Conservation (phyloP, 2,888 invertebrate species). For the Girardia tigrina region DNA sequence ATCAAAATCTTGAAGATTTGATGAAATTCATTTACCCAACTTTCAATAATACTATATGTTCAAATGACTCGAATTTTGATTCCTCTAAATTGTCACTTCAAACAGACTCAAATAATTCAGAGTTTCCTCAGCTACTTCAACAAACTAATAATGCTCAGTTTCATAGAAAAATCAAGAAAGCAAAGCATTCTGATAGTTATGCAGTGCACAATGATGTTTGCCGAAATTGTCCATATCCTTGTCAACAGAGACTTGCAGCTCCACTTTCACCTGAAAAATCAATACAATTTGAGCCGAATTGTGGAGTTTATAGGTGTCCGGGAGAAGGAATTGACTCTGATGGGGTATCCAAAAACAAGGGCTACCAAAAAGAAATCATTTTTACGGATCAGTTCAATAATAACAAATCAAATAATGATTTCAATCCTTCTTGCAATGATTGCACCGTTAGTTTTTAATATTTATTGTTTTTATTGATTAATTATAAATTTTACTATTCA, state of each 20-base stretch:
- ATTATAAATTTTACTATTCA: background rate
- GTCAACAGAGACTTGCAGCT: background rate
- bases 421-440: background rate
- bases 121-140: background rate
- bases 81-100: background rate
- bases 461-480: no score
- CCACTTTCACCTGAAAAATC: background rate
- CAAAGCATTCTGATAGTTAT: slow-evolving; percentile 14
- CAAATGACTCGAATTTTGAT: background rate
- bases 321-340: background rate
- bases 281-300: background rate
- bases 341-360: background rate
- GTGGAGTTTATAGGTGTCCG: background rate
- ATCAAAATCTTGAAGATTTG: background rate
- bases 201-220: background rate
- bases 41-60: background rate
- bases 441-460: background rate
- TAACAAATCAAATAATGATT: background rate
- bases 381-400: background rate
- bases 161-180: slow-evolving; percentile 5
- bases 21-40: background rate
- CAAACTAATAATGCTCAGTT: background rate
- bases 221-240: slow-evolving; percentile 1
- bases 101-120: background rate
- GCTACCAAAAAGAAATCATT: background rate